Evolutionary conservation across 1,140 invertebrate genomes (phyloP).

Genomic region (Philopotamus ludificatus): DNA sequence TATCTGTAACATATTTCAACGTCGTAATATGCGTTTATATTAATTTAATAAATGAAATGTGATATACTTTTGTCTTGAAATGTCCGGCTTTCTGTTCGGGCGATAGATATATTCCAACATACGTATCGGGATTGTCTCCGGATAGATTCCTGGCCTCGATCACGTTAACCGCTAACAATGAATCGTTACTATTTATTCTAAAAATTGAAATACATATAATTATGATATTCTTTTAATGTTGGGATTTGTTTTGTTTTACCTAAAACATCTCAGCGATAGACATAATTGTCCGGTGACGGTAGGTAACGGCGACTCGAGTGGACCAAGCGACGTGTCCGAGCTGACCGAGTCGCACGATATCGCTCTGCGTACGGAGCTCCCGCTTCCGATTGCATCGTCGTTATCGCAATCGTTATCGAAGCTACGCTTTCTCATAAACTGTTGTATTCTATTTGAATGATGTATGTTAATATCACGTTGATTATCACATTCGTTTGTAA

Average conservation of each 20-base stretch:
- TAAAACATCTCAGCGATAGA: conserved; percentile 36
- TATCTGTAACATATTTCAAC: conserved; percentile 25
- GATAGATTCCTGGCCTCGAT: conserved; percentile 39
- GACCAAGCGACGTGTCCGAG: conserved; percentile 73
- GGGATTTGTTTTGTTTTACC: conserved; percentile 21
- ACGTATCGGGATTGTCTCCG: conserved; percentile 38
- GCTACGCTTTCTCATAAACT: conserved; percentile 26
- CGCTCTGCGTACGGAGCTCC: conserved; percentile 51
- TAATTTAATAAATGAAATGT: neutral
- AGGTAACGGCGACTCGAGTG: conserved; percentile 34
- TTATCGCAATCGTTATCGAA: conserved; percentile 32
- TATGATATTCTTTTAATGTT: neutral
- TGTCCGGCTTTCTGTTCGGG: conserved; percentile 38
- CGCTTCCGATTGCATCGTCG: conserved; percentile 16
- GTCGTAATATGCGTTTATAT: neutral
- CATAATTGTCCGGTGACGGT: conserved; percentile 38
- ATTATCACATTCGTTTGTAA: conserved; percentile 31
- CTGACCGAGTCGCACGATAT: conserved; percentile 81
- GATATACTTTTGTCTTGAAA: conserved; percentile 38
- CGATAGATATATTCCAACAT: conserved; percentile 39
- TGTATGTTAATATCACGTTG: conserved; percentile 26
- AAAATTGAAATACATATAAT: conserved; percentile 11
- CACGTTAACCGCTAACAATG: conserved; percentile 39
- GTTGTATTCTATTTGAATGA: conserved; percentile 14
- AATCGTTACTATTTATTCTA: conserved; percentile 38